Base-by-base conservation (phyloP, 92 coral and sea anemone genomes). In the Paragorgia papillata region DNA sequence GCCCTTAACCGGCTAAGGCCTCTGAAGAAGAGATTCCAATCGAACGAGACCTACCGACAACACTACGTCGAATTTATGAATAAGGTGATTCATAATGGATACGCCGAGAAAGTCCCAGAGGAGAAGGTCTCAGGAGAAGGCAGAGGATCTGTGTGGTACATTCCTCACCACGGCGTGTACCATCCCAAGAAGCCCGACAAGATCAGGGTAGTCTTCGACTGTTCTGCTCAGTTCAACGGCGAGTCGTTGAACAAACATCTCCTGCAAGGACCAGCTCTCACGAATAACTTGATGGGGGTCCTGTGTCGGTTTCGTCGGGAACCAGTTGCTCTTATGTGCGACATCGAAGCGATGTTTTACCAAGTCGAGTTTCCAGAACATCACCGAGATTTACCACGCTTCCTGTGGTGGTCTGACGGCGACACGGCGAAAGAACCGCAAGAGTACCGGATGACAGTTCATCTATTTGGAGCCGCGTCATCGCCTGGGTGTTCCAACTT, bases 131-230 rank as follows among this genome's bases (percentile, higher is more conserved):
- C n/a, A n/a, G n/a, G n/a, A n/a, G n/a, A n/a, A n/a, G n/a, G n/a
- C n/a, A n/a, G n/a, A n/a, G n/a, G n/a, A n/a, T n/a, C n/a, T n/a
- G n/a, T 73, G 0, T 51, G 66, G 66, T 73, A 73, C 62, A 54
- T 73, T 17, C 79, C 79, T 7, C 79, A 73, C 30, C 79, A 73
- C 50, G 66, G 66, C n/a, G 31, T 59, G 3, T 8, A 59, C 18
- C 6, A 59, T 22, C 79, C 79, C 41, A 54, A 54, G 24, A 73
- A 73, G 26, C 69, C 79, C 0, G 39, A 37, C 13, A 73, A 73
- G 21, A 73, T 54, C 9, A 2, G 79, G 9, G 79, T 55, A 22
- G 71, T 73, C 4, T 73, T 73, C 49, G 80, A 74, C 80, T 74
- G 80, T 25, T 15, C 29, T 0, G 55, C 49, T 25, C 24, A 33